Evolutionary conservation across 2,888 invertebrate genomes (phyloP).

Genomic region (Oconnorella tubifera): DNA sequence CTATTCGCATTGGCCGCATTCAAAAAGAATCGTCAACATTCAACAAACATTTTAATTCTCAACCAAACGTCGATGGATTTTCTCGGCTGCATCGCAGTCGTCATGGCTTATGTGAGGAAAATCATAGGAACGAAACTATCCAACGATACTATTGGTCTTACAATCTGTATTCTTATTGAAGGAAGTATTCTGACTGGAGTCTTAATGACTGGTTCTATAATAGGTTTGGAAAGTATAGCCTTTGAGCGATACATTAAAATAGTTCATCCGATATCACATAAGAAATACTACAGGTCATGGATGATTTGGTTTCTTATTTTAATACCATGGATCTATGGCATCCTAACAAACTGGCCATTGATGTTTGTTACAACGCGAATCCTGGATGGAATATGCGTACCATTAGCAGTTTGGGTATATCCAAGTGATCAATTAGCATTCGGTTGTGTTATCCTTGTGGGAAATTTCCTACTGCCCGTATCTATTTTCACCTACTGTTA

Average conservation of each 20-base stretch:
- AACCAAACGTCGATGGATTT: constrained; percentile 1
- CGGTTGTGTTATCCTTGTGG: not conserved
- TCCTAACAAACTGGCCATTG: not conserved
- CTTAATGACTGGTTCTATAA: not conserved
- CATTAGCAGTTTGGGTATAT: not conserved
- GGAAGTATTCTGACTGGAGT: not conserved
- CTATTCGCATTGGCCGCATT: not conserved
- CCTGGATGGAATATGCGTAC: not conserved
- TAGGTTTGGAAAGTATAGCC: not conserved
- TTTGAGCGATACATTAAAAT: constrained; percentile 4
- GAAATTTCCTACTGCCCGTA: not conserved
- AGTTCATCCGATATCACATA: not conserved
- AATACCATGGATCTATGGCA: not conserved
- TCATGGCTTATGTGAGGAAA: not conserved
- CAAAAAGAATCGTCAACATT: constrained; percentile 2
- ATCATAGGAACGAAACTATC: not conserved
- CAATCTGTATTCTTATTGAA: not conserved
- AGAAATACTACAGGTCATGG: not conserved
- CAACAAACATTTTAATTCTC: not conserved
- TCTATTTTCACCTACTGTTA: not conserved
- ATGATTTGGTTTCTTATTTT: not conserved
- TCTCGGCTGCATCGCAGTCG: not conserved
- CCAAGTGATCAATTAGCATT: not conserved
- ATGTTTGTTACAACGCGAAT: not conserved
- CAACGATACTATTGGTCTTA: not conserved